These are phyloP conservation scores for Pterocles gutturalis DNA, from an alignment of 2,113 vertebrate genomes.

Conservation along the genomic window DNA sequence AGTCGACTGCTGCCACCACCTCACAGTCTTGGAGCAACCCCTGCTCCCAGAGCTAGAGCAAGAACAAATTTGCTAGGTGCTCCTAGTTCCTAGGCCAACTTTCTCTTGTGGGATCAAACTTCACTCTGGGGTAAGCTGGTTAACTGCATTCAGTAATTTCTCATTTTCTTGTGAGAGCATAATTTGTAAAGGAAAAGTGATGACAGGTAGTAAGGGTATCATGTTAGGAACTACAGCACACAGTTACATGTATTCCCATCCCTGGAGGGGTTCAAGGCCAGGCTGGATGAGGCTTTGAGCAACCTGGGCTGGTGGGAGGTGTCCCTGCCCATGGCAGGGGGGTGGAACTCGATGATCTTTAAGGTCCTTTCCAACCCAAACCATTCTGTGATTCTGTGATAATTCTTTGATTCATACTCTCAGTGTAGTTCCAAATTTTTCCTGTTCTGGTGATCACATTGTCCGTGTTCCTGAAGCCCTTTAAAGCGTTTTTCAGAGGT, in stretches of 20 bases:
- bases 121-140: neutral
- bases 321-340: no score
- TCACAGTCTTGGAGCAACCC: neutral
- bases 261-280: no score
- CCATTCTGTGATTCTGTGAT: no score
- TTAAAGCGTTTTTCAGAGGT: neutral
- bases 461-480: neutral
- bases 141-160: neutral
- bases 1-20: neutral
- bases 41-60: neutral
- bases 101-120: neutral
- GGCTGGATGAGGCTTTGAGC: no score
- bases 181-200: neutral
- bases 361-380: no score
- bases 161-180: neutral
- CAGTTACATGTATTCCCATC: rapidly evolving
- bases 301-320: no score
- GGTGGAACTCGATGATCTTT: no score
- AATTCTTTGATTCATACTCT: neutral
- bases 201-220: neutral
- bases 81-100: neutral
- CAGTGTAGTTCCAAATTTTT: neutral
- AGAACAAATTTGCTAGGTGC: neutral
- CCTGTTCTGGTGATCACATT: neutral
- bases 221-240: neutral